Percentiles rank a stretch among this genome's conserved stretches.
These are phyloP conservation scores for Nibea coibor DNA, from an alignment of 2,113 vertebrate genomes.

Conservation along the genomic window DNA sequence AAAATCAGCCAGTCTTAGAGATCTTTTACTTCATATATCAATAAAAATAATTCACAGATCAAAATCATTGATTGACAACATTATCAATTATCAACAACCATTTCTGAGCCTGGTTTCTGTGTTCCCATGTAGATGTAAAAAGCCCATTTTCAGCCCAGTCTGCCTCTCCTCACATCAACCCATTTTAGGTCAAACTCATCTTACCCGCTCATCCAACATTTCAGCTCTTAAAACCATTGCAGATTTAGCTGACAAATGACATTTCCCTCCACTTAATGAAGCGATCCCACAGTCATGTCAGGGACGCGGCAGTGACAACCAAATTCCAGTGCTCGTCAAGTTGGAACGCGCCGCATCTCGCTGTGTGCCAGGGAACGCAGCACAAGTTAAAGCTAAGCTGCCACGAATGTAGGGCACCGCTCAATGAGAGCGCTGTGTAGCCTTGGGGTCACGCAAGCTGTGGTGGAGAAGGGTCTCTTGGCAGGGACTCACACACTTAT, in stretches of 20 bases:
- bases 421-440: slow-evolving; percentile 51
- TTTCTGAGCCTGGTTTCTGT: background rate
- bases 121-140: background rate
- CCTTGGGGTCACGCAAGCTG: slow-evolving; percentile 67
- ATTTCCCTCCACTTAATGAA: slow-evolving; percentile 53
- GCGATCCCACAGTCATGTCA: slow-evolving; percentile 44
- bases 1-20: background rate
- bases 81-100: too few species aligned
- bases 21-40: background rate
- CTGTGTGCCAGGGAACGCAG: slow-evolving; percentile 32
- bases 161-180: slow-evolving; percentile 20
- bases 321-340: slow-evolving; percentile 47
- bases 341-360: slow-evolving; percentile 46
- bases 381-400: slow-evolving; percentile 49
- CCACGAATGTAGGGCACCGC: slow-evolving; percentile 71
- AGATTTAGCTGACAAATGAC: slow-evolving; percentile 55
- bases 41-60: background rate
- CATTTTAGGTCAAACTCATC: slow-evolving; percentile 53
- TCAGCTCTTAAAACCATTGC: slow-evolving; percentile 44
- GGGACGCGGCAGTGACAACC: slow-evolving; percentile 19
- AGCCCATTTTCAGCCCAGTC: background rate
- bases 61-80: background rate
- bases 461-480: slow-evolving; percentile 22
- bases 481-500: slow-evolving; percentile 30
- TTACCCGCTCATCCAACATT: slow-evolving; percentile 13